Base-by-base conservation (phyloP, 1,140 invertebrate genomes). In the Archivesica marissinica region DNA sequence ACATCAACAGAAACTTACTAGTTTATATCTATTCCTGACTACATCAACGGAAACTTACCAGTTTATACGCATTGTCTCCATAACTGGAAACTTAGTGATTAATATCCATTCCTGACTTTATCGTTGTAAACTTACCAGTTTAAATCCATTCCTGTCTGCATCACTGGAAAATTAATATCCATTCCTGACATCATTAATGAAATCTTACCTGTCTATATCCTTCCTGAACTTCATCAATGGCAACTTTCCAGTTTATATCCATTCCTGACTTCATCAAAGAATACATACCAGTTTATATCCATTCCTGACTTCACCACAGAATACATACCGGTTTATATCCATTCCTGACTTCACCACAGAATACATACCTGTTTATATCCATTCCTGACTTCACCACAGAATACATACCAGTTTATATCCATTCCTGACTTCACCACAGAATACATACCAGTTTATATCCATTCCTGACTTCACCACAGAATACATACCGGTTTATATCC, bases 41-140 rank as follows among this genome's bases (percentile, higher is more conserved):
- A 87, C 83, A 86, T 94, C 93, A 64, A 94, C 41, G 17, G 17
- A 17, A 47, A 88, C 90, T 87, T 82, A 93, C 92, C 20, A 93
- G 93, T 89, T 92, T 93, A 75, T 94, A 94, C 15, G 92, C 93
- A 88, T 93, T 91, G n/a, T n/a, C n/a, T n/a, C n/a, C n/a, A n/a
- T n/a, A 7, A 9, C 41, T 9, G 17, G 17, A 17, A 47, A 88
- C 90, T 87, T 82, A 93, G 91, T 20, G 93, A 93, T 89, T 92
- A 92, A 75, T 94, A 94, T 20, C 93, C 93, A 88, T 93, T 91
- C 28, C 93, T 88, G 28, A 93, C 93, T 35, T 87, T 81, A 86
- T 94, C 93, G 7, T 17, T 9, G 17, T 9, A 17, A 47, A 88
- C 90, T 87, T 82, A 93, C 92, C 20, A 93, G 93, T 89, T 92